Base-by-base conservation (phyloP, 2,888 invertebrate genomes). In the Dryobotodes eremita region DNA sequence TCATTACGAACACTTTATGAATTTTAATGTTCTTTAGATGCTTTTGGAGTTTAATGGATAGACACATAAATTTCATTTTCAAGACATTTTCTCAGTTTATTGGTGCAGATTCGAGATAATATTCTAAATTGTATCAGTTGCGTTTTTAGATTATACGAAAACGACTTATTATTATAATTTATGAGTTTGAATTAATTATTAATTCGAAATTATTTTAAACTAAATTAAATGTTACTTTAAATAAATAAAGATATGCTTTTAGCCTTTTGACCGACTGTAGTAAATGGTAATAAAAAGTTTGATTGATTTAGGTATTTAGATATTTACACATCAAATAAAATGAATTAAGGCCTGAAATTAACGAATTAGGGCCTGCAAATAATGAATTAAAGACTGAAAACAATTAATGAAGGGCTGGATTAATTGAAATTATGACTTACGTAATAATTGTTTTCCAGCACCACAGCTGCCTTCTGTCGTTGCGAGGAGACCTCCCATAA, bases 401-500 rank as follows among this genome's bases (percentile, higher is more conserved):
- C 50, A 20, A 36, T 62, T 0, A 70, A 42, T n/a, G 26, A 68
- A n/a, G 7, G 36, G 13, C 8, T 82, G 46, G 36, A 83, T 61
- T 69, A 73, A 84, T 77, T 77, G 53, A 73, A 77, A 68, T 23
- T 2, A 66, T 20, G 78, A 97, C 97, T 97, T 94, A 97, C 97
- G 94, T 92, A 97, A 89, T 90, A 97, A 92, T 91, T 94, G 95
- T 90, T 96, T 97, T 92, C 97, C 97, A 89, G 92, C 92, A 85
- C 95, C 94, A 89, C 97, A 96, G 89, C 66, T 79, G 36, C 97
- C 96, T 94, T 95, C 96, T 95, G 96, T 94, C 89, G 94, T 91
- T 89, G 95, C 92, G 85, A 96, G 92, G 90, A 95, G 87, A 92
- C 92, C 94, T 94, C 96, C 95, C 95, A 96, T 93, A 95, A 96